Percentiles rank a stretch among this genome's conserved stretches.
These are phyloP conservation scores for Trachurus trachurus DNA, from an alignment of 2,797 vertebrate species.

Conservation along the genomic window DNA sequence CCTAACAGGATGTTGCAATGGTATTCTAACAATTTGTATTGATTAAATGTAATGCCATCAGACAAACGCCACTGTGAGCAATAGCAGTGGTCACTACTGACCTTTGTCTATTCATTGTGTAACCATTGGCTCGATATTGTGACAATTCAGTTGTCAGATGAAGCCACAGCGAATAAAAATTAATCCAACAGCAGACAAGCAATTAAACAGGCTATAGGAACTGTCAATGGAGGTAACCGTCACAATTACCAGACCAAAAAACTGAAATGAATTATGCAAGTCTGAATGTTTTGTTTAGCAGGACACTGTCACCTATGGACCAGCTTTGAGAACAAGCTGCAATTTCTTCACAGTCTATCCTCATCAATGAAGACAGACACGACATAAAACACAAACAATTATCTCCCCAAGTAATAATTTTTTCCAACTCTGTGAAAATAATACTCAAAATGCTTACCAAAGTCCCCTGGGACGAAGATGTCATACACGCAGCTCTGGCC, in stretches of 20 bases:
- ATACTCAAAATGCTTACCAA: conserved; percentile 89
- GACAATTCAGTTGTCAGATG: conserved; percentile 36
- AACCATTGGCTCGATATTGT: conserved; percentile 17
- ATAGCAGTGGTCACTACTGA: conserved; percentile 20
- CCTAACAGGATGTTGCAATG: neutral
- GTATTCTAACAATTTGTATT: conserved; percentile 22
- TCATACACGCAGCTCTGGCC: conserved; percentile 95
- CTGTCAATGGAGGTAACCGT: conserved; percentile 39
- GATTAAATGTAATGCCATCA: conserved; percentile 38
- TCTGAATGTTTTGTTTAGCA: conserved; percentile 40
- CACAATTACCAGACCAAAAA: conserved; percentile 29
- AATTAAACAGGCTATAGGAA: conserved; percentile 22
- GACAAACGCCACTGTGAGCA: conserved; percentile 20
- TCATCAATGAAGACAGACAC: conserved; percentile 17
- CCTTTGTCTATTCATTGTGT: conserved; percentile 25
- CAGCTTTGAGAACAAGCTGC: conserved; percentile 42
- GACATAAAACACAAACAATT: conserved; percentile 38
- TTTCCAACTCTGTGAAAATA: conserved; percentile 44
- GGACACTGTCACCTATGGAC: conserved; percentile 38
- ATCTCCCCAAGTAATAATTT: conserved; percentile 13
- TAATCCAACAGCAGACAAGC: conserved; percentile 30
- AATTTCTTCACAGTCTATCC: conserved; percentile 12
- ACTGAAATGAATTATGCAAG: conserved; percentile 44
- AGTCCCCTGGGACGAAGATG: conserved; percentile 96
- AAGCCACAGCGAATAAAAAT: conserved; percentile 24